Conservation (phyloP, 1,140 invertebrate species). For the Conus ventricosus region DNA sequence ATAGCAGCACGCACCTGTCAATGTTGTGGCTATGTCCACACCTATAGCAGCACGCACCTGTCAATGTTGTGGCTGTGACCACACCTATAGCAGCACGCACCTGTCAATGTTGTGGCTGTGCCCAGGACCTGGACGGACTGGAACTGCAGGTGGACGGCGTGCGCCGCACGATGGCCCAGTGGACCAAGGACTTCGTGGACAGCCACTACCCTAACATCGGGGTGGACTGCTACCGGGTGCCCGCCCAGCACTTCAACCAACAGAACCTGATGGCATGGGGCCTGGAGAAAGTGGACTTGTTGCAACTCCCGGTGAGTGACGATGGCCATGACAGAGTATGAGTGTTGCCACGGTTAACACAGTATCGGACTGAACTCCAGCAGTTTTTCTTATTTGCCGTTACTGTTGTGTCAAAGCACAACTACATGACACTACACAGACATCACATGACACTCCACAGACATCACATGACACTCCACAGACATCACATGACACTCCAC, state of each 20-base stretch:
- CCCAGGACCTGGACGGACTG: neutral
- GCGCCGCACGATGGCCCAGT: neutral
- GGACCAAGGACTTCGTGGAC: neutral
- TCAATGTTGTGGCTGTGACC: too few species aligned
- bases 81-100: too few species aligned
- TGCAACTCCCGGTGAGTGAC: neutral
- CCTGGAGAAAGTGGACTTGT: neutral
- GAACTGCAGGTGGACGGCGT: slow-evolving; percentile 15
- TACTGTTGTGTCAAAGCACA: too few species aligned
- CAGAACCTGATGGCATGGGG: neutral
- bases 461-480: too few species aligned
- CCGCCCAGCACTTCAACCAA: neutral
- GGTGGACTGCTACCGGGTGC: slow-evolving; percentile 10
- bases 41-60: too few species aligned
- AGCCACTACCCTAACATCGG: slow-evolving; percentile 15
- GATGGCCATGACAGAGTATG: neutral
- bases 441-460: too few species aligned
- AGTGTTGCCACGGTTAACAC: neutral
- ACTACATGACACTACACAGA: too few species aligned
- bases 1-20: too few species aligned
- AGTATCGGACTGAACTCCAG: neutral
- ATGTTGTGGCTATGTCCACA: too few species aligned
- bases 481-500: too few species aligned
- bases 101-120: too few species aligned
- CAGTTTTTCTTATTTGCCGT: too few species aligned